Evolutionary conservation across 2,797 vertebrate genomes (phyloP), one percentile per base, ranked within the genome.

Genomic region (Monodelphis domestica): DNA sequence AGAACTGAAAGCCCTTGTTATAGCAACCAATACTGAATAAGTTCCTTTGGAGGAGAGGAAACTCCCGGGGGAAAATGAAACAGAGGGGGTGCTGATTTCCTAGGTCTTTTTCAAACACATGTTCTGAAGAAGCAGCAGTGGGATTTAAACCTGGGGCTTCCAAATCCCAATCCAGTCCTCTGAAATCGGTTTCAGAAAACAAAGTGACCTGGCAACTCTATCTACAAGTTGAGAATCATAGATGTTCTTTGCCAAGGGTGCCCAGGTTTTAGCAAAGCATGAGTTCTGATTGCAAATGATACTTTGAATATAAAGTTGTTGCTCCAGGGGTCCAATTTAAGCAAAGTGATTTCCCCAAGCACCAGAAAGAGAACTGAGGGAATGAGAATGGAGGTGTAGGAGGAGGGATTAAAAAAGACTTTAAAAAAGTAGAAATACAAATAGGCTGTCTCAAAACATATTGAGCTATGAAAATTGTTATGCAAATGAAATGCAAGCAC

Each of bases 171-270:
- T 10, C 17, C 70, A 38, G n/a, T 24, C 92, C 56, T 51, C 52
- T 93, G 53, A 28, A 57, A 30, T 88, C 15, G 54, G 53, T 87
- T 89, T 89, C 88, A 33, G 55, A 51, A 59, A 94, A 90, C 30
- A 92, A 91, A 93, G 1, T 45, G 29, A n/a, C 14, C 30, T 70
- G 53, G 53, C 70, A 38, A 78, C 50, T 56, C 59, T 91, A 4
- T 29, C 78, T 53, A 92, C 30, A 88, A 45, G 53, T 17, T 2
- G 15, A 70, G n/a, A n/a, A 70, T 70, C 21, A 15, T 70, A 70
- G n/a, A 70, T 70, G 15, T 70, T 14, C 33, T 63, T 38, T 70
- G 33, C 17, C n/a, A 38, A 78, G 17, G 17, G n/a, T 3, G 6
- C n/a, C 63, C 63, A 24, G 38, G 33, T 78, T 78, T 45, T 4